Evolutionary conservation across 2,888 invertebrate genomes (phyloP), one percentile per base, ranked within the genome.

Genomic region (Camponotus fellah): DNA sequence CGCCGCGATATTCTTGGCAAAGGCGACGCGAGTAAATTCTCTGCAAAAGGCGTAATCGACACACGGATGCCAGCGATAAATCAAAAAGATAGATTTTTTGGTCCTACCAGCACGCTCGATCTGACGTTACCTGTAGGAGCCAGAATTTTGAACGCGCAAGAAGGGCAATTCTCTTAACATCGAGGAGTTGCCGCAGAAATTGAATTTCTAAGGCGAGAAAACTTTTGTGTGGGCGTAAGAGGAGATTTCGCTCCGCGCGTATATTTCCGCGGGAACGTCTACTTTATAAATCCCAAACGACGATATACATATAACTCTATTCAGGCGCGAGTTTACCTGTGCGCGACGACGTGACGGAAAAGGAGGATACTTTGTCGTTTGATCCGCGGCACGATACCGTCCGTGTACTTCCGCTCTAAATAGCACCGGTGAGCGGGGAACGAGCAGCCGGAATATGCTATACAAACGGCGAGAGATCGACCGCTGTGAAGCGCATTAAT

Each of bases 401-500:
- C 82, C 86, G 82, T 89, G 81, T 84, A 86, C 86, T 90, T 91
- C 87, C 89, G 90, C 91, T 90, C 91, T 85, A 90, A 88, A 91
- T 89, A 88, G 71, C 91, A 87, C 37, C 76, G 81, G 82, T 86
- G 58, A 58, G 34, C 3, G 21, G n/a, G 83, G 85, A 83, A 88
- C 85, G 87, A 80, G 83, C 82, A 87, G 87, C 72, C 88, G 82
- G 88, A 87, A 91, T 86, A 60, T 62, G 56, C 21, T 32, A 86
- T 86, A 84, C 85, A 85, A 85, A 82, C 84, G 86, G 82, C 82
- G 81, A 87, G 87, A 86, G 82, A 82, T 87, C 89, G 87, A 79
- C 85, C 87, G 90, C 88, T 91, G 88, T 89, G 91, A 92, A 91
- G 90, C 90, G 91, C 85, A 86, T 86, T 92, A 90, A 92, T 92